phyloP scores from a whole-genome alignment of 2,888 invertebrate species.

The Nymphalis c-album region DNA sequence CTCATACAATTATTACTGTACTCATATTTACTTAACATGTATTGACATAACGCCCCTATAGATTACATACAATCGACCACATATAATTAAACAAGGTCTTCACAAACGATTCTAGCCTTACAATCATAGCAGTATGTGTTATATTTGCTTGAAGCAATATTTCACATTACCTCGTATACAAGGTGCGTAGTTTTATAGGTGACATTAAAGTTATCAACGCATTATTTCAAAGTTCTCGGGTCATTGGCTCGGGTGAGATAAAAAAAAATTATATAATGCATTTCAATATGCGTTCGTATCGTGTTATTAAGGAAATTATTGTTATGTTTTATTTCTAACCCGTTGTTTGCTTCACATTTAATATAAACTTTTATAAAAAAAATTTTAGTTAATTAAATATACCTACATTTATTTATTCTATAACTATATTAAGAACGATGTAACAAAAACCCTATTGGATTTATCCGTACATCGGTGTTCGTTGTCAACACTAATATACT shows the following conservation, averaged over 20 bases:
- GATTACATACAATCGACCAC: slow-evolving; percentile 11
- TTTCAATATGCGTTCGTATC: slow-evolving; percentile 6
- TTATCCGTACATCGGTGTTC: too few species aligned
- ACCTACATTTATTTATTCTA: too few species aligned
- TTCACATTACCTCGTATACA: slow-evolving; percentile 8
- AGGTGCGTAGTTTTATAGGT: slow-evolving; percentile 35
- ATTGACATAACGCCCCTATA: slow-evolving; percentile 19
- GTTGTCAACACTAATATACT: too few species aligned
- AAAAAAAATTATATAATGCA: slow-evolving; percentile 14
- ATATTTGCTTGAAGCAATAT: background rate
- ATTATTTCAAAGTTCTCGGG: slow-evolving; percentile 23
- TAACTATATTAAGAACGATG: too few species aligned
- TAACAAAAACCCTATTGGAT: too few species aligned
- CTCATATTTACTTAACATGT: slow-evolving; percentile 24
- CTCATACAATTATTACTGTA: slow-evolving; percentile 16
- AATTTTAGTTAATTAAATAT: too few species aligned
- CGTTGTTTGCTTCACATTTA: too few species aligned
- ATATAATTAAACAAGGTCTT: background rate
- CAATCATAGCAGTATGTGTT: background rate
- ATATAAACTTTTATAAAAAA: too few species aligned
- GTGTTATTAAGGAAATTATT: background rate
- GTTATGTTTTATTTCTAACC: background rate
- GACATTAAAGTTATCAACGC: slow-evolving; percentile 38
- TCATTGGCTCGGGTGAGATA: slow-evolving; percentile 39
- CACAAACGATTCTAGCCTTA: background rate